phyloP scores from a whole-genome alignment of 2,113 vertebrate species.

The Neofelis nebulosa region DNA sequence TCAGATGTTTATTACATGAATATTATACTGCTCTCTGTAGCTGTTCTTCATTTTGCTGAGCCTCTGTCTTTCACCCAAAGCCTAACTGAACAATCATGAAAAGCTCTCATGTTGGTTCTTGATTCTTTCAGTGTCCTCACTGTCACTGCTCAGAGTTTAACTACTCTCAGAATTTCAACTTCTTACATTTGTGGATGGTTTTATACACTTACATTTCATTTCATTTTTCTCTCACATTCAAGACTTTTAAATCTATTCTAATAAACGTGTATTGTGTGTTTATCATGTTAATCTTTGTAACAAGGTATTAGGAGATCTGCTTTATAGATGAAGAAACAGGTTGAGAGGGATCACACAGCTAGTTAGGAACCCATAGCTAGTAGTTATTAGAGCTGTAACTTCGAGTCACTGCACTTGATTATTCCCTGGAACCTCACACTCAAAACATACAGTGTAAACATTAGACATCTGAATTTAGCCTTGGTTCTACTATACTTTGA shows the following conservation, averaged over 20 bases:
- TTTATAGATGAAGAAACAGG: background rate
- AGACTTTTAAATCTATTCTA: background rate
- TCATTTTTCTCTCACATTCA: background rate
- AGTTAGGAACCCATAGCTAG: background rate
- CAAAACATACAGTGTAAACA: background rate
- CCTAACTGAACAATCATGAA: constrained; percentile 1
- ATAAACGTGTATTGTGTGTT: background rate
- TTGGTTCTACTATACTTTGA: background rate
- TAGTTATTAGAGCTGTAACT: background rate
- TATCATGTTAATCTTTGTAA: background rate
- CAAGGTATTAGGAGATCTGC: background rate
- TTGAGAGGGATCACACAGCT: background rate
- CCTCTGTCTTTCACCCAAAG: background rate
- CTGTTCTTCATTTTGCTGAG: background rate
- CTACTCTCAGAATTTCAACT: constrained; percentile 25
- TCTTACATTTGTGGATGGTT: background rate
- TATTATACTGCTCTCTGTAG: background rate
- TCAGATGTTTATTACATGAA: background rate
- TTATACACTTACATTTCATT: background rate
- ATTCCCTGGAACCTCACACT: background rate
- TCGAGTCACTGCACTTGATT: background rate
- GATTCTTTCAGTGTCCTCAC: background rate
- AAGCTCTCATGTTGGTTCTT: background rate
- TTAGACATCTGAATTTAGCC: background rate
- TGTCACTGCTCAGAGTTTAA: background rate